Percentiles rank a stretch among this genome's conserved stretches.
Conservation (phyloP, 64 coral and sea anemone species). For the Dendronephthya gigantea region DNA sequence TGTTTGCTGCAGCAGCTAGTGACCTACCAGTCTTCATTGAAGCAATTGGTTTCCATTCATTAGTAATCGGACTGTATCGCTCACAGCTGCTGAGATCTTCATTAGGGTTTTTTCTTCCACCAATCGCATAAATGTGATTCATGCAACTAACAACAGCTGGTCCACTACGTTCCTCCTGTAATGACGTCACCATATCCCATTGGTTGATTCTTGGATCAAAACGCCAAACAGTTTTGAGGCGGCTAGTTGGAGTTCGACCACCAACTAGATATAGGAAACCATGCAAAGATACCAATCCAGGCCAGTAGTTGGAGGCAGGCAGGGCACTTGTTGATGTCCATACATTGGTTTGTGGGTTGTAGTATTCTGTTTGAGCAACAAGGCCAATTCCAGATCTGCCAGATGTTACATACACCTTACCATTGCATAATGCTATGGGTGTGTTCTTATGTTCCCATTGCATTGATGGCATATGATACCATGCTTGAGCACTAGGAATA, state of each 20-base stretch:
- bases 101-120: not conserved
- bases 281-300: not conserved
- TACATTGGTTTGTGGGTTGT: not conserved
- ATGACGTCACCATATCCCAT: not conserved
- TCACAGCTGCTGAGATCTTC: constrained; percentile 11
- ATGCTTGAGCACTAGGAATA: not conserved
- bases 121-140: not conserved
- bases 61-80: not conserved
- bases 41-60: constrained; percentile 5
- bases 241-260: not conserved
- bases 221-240: constrained; percentile 13
- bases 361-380: not conserved
- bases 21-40: not conserved
- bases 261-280: constrained; percentile 7
- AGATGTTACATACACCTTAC: constrained; percentile 9
- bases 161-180: not conserved
- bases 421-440: constrained; percentile 13
- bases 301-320: not conserved
- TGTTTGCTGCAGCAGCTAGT: not conserved
- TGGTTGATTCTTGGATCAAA: not conserved
- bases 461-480: constrained; percentile 20
- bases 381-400: not conserved
- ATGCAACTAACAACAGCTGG: not conserved
- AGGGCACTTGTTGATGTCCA: not conserved
- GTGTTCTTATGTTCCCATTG: constrained; percentile 11